Conservation (phyloP, 2,113 vertebrate species). For the Leptocoma aspasia region DNA sequence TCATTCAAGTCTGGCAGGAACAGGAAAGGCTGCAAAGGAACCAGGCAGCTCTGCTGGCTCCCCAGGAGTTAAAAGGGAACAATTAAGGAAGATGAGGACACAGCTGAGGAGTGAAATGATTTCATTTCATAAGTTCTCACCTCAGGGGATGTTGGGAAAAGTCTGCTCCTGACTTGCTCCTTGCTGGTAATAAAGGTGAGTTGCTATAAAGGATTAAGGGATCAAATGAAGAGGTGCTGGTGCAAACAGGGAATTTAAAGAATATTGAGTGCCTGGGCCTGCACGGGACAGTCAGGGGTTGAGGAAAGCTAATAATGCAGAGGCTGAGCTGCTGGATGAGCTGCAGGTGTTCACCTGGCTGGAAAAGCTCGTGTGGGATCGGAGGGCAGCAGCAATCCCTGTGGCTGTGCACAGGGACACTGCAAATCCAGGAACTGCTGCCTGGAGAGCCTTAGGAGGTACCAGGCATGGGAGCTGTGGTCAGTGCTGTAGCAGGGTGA, state of each 20-base stretch:
- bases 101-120: constrained; percentile 51
- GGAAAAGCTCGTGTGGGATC: neutral
- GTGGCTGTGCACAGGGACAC: neutral
- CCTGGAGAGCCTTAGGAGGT: neutral
- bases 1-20: constrained; percentile 50
- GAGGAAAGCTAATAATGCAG: constrained; percentile 2
- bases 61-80: constrained; percentile 44
- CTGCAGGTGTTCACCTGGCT: neutral
- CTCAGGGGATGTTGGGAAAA: constrained; percentile 44
- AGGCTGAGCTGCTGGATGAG: constrained; percentile 8
- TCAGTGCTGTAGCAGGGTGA: accelerated
- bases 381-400: neutral
- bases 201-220: constrained; percentile 58
- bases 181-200: constrained; percentile 61
- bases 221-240: constrained; percentile 41
- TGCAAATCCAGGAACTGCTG: neutral
- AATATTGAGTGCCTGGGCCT: constrained; percentile 33
- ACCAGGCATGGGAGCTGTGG: accelerated
- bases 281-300: constrained; percentile 5
- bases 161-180: constrained; percentile 30
- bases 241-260: constrained; percentile 57
- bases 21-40: constrained; percentile 42
- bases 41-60: constrained; percentile 15
- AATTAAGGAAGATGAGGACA: constrained; percentile 60
- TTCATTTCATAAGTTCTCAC: constrained; percentile 59